Percentiles rank a stretch among this genome's conserved stretches.
These are phyloP conservation scores for Allophyes oxyacanthae DNA, from an alignment of 2,888 invertebrate species.

Conservation along the genomic window DNA sequence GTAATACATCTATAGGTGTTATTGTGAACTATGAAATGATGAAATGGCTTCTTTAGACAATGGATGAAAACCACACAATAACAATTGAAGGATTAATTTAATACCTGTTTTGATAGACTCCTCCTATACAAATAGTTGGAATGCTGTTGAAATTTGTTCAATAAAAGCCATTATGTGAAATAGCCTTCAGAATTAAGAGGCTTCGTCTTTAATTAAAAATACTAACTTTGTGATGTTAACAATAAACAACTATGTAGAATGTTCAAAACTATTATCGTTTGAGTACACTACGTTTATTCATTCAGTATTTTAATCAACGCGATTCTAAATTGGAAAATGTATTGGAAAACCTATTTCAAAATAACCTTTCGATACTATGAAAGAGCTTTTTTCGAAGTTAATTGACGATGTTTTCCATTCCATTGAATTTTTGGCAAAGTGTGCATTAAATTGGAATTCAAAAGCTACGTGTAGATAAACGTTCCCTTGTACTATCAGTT, in stretches of 20 bases:
- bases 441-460: not conserved
- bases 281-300: slow-evolving; percentile 25
- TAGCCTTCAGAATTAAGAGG: slow-evolving; percentile 12
- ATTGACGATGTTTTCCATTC: not conserved
- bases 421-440: not conserved
- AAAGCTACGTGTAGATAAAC: too few relatives aligned
- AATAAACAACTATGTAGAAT: slow-evolving; percentile 16
- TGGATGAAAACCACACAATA: too few relatives aligned
- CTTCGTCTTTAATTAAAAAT: slow-evolving; percentile 31
- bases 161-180: slow-evolving; percentile 4
- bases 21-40: too few relatives aligned
- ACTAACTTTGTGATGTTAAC: slow-evolving; percentile 32
- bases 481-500: not conserved
- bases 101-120: not conserved
- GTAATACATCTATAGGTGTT: too few relatives aligned
- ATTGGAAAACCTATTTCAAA: slow-evolving; percentile 2
- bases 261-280: slow-evolving; percentile 23
- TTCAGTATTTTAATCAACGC: slow-evolving; percentile 32
- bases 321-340: slow-evolving; percentile 3
- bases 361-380: not conserved
- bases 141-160: slow-evolving; percentile 1
- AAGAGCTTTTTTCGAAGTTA: not conserved
- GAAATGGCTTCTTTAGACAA: too few relatives aligned
- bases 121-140: not conserved
- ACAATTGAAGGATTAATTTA: not conserved